Base-by-base conservation (phyloP, 2,113 vertebrate species). In the Tyrannus savana region DNA sequence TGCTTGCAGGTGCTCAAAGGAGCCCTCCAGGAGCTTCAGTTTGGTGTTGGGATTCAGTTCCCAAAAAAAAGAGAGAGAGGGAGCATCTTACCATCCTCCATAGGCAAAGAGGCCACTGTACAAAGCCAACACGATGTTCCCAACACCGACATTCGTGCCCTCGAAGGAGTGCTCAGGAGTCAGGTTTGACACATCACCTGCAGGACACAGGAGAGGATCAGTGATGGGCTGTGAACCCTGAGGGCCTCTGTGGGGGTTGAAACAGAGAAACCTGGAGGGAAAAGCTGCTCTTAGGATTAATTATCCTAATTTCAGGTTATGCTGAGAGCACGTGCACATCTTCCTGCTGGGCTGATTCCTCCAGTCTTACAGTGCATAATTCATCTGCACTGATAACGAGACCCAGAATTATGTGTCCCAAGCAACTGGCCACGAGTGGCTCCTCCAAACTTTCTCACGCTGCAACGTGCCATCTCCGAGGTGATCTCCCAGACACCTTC, bases 21-120 rank as follows among this genome's bases (percentile, higher is more conserved):
- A 56, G 72, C 59, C 49, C 76, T 46, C 55, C 37, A 60, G 67
- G 58, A 86, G 64, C 59, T n/a, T 18, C 53, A 18, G 18, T 41
- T 47, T 17, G 62, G 30, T 27, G 14, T 0, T 44, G 53, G 69
- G 24, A 25, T 2, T 3, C 9, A 23, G 55, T 3, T n/a, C 6
- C 50, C 50, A 27, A 52, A 28, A 25, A 24, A 52, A 52, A 52
- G 25, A 47, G 53, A 33, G 2, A 22, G 7, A 31, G 49, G 60
- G 69, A 27, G 86, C 30, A 72, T 78, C 99, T 96, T 97, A 99
- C 99, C 99, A 99, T 95, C 99, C 99, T 76, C 99, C 99, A 0
- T 99, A 99, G 74, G 99, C 99, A 42, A 99, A 99, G 60, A 99
- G 99, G 3, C 99, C 99, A 0, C 99, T 99, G 97, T 99, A 99